A percentile compares a stretch with the other conserved stretches of the same genome.
phyloP scores from a whole-genome alignment of 2,113 vertebrate genomes.

The Pontoporia blainvillei region DNA sequence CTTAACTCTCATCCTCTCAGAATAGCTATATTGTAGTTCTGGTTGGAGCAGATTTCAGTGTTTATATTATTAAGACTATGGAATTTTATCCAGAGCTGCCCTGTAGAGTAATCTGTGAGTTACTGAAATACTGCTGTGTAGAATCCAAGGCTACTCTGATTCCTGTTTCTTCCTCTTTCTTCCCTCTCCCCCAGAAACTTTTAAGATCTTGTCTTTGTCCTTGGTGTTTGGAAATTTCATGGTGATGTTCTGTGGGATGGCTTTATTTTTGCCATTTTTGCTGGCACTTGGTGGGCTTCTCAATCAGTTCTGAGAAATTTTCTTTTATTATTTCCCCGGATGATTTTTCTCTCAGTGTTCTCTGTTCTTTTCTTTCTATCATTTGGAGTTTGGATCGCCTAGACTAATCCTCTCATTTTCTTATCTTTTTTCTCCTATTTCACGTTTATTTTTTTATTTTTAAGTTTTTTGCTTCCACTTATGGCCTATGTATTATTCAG shows the following conservation, averaged over 20 bases:
- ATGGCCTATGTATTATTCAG: not conserved
- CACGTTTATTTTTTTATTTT: not conserved
- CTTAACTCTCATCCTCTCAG: not conserved
- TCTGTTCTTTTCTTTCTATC: not conserved
- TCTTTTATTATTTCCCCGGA: not conserved
- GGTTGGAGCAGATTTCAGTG: not conserved
- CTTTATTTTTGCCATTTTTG: not conserved
- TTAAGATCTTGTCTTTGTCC: not conserved
- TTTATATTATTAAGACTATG: not conserved
- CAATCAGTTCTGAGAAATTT: not conserved
- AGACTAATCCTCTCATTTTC: not conserved
- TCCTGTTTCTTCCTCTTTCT: not conserved
- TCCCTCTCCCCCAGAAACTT: fast-evolving
- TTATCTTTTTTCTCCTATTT: not conserved
- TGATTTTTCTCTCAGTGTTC: not conserved
- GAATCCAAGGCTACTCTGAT: not conserved
- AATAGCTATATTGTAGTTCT: not conserved
- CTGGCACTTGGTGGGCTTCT: not conserved
- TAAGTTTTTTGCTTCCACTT: not conserved
- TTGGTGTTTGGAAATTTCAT: not conserved
- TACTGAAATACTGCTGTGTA: not conserved
- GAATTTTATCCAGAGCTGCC: not conserved
- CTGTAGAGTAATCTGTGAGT: not conserved
- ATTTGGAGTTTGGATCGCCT: not conserved
- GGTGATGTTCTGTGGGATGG: not conserved